Base-by-base conservation (phyloP, 2,888 invertebrate genomes). In the Oligia latruncula region DNA sequence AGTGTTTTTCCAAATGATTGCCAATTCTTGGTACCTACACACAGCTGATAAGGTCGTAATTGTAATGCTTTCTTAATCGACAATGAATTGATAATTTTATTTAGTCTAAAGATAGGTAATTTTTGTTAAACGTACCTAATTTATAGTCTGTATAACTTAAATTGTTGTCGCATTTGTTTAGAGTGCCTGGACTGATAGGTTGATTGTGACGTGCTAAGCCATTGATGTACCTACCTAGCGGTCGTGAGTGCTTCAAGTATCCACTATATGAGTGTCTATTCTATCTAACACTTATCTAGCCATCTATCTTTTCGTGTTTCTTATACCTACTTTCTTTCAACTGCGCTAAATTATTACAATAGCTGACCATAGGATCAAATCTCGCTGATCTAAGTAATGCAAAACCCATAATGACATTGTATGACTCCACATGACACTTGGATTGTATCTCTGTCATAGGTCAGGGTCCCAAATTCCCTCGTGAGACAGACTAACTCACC, bases 1-100 rank as follows among this genome's bases (percentile, higher is more conserved):
- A 20, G 46, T 78, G 66, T 64, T 64, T 74, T 17, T 29, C 29
- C 60, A 71, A 82, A 74, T 71, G 40, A 78, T 73, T n/a, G 65
- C 49, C 60, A 46, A 77, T 80, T 87, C 62, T 74, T 8, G 43
- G 62, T 49, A 35, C 35, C 35, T 35, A 78, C 58, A 76, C 23
- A 55, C 13, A 64, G 9, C 67, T 68, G 85, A 85, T 85, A 87
- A 85, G 20, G 71, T 17, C 62, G 40, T 70, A 70, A 80, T 75
- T 80, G 68, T 82, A 74, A 84, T 81, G 70, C 84, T 80, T 77
- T 80, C 74, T 75, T 84, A 85, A 85, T 85, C 85, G 71, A 79
- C 40, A 62, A 64, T 74, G 43, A 77, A 80, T 60, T 46, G 85
- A 85, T 87, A 85, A 84, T 74, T 65, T 75, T 80, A 76, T 85